These are phyloP conservation scores for Cremastinae sp. DNA, from an alignment of 2,888 invertebrate species.

Conservation along the genomic window DNA sequence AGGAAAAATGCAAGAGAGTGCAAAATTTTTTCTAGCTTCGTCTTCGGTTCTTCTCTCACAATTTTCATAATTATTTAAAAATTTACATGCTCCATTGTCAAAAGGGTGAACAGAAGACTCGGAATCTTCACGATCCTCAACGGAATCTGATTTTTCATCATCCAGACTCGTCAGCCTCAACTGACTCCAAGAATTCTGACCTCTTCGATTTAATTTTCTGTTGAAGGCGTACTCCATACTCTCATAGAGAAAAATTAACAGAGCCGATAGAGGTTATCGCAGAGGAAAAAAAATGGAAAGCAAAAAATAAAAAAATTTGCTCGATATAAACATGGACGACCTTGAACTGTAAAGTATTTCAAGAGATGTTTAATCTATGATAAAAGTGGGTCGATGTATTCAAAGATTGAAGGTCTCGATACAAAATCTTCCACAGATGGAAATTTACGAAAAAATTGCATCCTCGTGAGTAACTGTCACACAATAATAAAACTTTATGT, in stretches of 20 bases:
- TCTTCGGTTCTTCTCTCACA: not conserved
- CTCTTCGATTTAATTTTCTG: not conserved
- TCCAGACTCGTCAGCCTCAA: not conserved
- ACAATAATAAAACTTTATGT: not conserved
- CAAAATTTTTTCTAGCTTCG: conserved; percentile 50
- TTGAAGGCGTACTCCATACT: conserved; percentile 10
- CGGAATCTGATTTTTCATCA: not conserved
- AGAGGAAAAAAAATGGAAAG: not conserved
- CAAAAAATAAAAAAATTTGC: conserved; percentile 8
- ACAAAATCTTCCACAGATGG: not conserved
- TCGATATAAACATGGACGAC: conserved; percentile 8
- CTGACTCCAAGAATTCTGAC: conserved; percentile 8
- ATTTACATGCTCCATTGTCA: not conserved
- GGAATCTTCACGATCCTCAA: conserved; percentile 1
- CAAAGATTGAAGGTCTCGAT: not conserved
- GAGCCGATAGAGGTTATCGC: not conserved
- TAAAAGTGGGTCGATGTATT: conserved; percentile 48
- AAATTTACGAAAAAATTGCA: too few species aligned
- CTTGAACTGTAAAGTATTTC: conserved; percentile 24
- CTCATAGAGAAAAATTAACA: not conserved
- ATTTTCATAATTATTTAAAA: conserved; percentile 6
- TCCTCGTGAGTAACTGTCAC: too few species aligned
- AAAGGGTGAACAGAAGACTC: conserved; percentile 7
- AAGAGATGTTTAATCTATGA: conserved; percentile 42
- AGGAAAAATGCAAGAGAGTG: conserved; percentile 57